These are phyloP conservation scores for Nycticorax nycticorax DNA, from an alignment of 2,113 vertebrate genomes.

Conservation along the genomic window DNA sequence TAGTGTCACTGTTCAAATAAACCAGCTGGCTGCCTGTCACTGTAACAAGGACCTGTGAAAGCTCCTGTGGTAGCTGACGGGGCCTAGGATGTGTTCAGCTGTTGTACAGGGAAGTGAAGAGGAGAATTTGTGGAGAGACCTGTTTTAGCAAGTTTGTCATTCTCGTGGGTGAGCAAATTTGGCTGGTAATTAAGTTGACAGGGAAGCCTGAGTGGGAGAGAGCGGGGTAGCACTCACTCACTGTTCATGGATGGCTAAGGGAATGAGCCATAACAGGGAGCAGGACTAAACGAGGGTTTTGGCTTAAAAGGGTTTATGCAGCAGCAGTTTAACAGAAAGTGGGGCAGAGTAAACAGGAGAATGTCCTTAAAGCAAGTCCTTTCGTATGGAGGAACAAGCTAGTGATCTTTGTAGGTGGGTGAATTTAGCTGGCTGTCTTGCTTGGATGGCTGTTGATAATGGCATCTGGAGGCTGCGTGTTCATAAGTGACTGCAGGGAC, in stretches of 20 bases:
- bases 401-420: no score
- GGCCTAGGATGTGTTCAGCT: not conserved
- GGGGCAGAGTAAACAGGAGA: not conserved
- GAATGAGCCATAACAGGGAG: not conserved
- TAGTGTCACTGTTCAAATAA: not conserved
- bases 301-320: not conserved
- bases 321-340: not conserved
- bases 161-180: not conserved
- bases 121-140: not conserved
- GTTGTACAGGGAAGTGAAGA: not conserved
- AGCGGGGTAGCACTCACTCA: not conserved
- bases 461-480: not conserved
- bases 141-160: not conserved
- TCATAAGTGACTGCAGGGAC: not conserved
- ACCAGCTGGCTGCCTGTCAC: not conserved
- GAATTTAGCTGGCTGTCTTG: not conserved
- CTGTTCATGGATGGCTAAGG: not conserved
- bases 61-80: not conserved
- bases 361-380: not conserved
- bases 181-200: not conserved
- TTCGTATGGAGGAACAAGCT: not conserved
- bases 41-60: not conserved
- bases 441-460: not conserved
- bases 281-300: not conserved
- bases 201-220: not conserved